A percentile compares a stretch with the other conserved stretches of the same genome.
These are phyloP conservation scores for Heliconius ismenius DNA, from an alignment of 2,888 invertebrate genomes.

Conservation along the genomic window DNA sequence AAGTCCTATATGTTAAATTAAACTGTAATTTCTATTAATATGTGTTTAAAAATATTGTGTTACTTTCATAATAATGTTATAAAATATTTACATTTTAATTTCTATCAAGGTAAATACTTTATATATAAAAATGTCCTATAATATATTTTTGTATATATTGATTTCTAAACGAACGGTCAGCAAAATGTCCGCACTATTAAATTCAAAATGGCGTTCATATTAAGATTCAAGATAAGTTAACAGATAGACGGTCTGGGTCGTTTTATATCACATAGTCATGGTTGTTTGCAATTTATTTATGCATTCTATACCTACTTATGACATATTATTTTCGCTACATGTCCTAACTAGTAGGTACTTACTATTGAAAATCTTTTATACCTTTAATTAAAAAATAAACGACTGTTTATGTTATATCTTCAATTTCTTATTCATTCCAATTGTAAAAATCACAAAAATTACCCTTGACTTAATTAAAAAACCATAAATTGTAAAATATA, in stretches of 20 bases:
- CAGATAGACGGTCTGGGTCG: slow-evolving; percentile 33
- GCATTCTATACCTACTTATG: not conserved
- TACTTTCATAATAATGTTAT: no score
- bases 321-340: not conserved
- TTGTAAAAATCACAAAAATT: no score
- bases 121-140: not conserved
- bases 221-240: slow-evolving; percentile 37
- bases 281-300: slow-evolving; percentile 22
- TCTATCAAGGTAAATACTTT: not conserved
- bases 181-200: slow-evolving; percentile 35
- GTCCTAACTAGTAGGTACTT: no score
- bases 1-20: no score
- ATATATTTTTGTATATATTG: not conserved
- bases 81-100: not conserved
- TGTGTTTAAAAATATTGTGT: not conserved
- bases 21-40: no score
- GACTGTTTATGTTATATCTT: no score
- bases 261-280: slow-evolving; percentile 13
- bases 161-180: slow-evolving; percentile 24
- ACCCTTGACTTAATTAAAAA: no score
- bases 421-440: no score
- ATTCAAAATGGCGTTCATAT: slow-evolving; percentile 39
- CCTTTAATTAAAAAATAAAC: no score
- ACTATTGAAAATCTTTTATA: no score
- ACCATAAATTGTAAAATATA: not conserved